Evolutionary conservation across 2,888 invertebrate genomes (phyloP).

Genomic region (Eilema caniola): DNA sequence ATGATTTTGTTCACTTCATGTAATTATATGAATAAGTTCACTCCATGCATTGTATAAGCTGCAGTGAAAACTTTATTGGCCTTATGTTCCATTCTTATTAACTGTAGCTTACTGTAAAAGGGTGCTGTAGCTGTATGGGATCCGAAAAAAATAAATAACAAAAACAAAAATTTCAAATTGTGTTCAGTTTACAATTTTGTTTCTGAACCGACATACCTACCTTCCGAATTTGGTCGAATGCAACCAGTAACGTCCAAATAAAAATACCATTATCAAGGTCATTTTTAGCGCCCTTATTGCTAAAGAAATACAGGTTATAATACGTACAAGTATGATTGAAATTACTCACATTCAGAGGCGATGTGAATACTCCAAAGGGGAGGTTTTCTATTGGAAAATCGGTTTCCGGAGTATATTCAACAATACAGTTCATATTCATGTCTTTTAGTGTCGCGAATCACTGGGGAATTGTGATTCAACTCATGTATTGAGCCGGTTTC

Average conservation of each 20-base stretch:
- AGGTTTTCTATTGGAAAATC: constrained; percentile 98
- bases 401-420: constrained; percentile 89
- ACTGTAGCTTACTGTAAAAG: too few species aligned
- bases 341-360: constrained; percentile 93
- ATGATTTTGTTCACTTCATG: too few species aligned
- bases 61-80: too few species aligned
- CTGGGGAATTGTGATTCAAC: constrained; percentile 48
- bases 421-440: constrained; percentile 89
- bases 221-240: constrained; percentile 21
- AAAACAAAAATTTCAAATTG: constrained; percentile 24
- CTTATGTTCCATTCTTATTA: too few species aligned
- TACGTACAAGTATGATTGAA: constrained; percentile 6
- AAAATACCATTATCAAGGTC: constrained; percentile 13
- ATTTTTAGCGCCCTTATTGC: constrained; percentile 17
- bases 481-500: constrained; percentile 55
- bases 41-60: too few species aligned
- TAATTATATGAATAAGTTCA: too few species aligned
- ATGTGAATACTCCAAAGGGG: constrained; percentile 99
- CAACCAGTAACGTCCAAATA: constrained; percentile 36
- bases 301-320: neutral
- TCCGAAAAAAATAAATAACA: too few species aligned
- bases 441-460: constrained; percentile 23
- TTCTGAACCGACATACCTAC: neutral
- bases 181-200: neutral
- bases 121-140: too few species aligned